A percentile compares a stretch with the other conserved stretches of the same genome.
Conservation (phyloP, 2,888 invertebrate genomes). For the Lasioglossum marginatum region DNA sequence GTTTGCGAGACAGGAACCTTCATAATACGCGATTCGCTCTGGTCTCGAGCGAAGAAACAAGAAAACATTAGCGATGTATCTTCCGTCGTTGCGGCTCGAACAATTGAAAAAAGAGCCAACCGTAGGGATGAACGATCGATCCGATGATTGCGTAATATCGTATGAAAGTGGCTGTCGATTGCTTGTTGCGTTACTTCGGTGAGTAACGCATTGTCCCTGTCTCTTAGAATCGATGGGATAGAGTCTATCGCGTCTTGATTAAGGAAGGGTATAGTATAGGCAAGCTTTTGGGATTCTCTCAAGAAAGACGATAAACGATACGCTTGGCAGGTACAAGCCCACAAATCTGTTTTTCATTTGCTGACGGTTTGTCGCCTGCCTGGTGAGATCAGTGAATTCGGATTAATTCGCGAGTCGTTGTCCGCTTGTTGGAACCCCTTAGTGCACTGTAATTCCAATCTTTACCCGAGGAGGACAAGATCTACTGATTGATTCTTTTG, state of each 20-base stretch:
- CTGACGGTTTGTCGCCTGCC: neutral
- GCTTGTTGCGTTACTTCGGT: neutral
- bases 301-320: neutral
- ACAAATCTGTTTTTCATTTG: neutral
- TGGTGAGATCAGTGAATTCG: neutral
- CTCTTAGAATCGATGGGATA: neutral
- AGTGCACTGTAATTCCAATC: neutral
- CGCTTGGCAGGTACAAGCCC: neutral
- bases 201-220: neutral
- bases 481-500: neutral
- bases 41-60: neutral
- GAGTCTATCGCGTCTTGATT: neutral
- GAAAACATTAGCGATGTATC: neutral
- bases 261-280: neutral
- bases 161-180: neutral
- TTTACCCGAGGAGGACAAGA: neutral
- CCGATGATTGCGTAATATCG: neutral
- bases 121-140: neutral
- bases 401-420: neutral
- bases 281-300: neutral
- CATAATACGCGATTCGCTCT: neutral
- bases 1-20: neutral
- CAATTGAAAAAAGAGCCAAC: neutral
- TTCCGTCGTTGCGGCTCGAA: neutral
- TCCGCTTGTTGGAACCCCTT: no score